Evolutionary conservation across 2,113 vertebrate genomes (phyloP).

Genomic region (Alouatta palliata): DNA sequence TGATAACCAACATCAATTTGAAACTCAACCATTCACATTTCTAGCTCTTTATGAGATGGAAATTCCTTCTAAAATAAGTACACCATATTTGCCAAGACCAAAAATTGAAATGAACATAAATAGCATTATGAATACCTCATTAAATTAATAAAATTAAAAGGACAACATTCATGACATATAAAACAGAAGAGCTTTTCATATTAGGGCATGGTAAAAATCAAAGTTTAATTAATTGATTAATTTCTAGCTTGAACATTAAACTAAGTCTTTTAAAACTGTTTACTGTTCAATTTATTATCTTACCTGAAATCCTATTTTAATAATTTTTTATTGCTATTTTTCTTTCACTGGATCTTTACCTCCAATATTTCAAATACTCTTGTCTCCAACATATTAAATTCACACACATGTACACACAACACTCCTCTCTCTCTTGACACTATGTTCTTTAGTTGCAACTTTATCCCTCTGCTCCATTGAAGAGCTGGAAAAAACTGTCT

Average conservation of each 20-base stretch:
- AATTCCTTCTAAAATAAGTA: neutral
- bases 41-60: neutral
- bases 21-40: slow-evolving; percentile 2
- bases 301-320: neutral
- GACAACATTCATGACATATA: neutral
- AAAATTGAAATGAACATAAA: neutral
- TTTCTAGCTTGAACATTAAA: neutral
- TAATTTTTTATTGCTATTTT: neutral
- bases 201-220: neutral
- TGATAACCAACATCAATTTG: slow-evolving; percentile 48
- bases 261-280: neutral
- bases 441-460: neutral
- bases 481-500: neutral
- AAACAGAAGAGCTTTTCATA: neutral
- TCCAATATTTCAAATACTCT: neutral
- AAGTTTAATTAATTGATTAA: neutral
- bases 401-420: neutral
- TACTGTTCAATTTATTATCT: neutral
- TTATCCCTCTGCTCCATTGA: neutral
- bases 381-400: neutral
- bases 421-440: neutral
- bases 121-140: neutral
- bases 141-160: neutral
- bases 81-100: neutral
- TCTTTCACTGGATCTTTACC: neutral